Base-by-base conservation (phyloP, 2,113 vertebrate species). In the Chaetorhynchus papuensis region DNA sequence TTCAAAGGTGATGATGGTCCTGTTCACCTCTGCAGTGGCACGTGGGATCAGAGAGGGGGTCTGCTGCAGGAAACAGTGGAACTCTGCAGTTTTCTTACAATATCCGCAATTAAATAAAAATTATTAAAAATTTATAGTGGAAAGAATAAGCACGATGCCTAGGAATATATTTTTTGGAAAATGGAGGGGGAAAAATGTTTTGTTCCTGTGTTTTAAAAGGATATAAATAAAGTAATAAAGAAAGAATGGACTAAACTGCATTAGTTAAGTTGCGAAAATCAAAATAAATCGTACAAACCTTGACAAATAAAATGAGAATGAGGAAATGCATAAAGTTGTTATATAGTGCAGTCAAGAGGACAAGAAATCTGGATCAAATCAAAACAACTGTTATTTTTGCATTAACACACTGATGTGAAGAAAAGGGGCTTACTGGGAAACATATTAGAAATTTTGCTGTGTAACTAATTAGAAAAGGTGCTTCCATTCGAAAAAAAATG, bases 141-240 rank as follows among this genome's bases (percentile, higher is more conserved):
- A 65, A 74, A 47, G 19, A 84, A 69, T 35, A 57, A 65, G 9
- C 13, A 65, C 1, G 1, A 26, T 44, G 10, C 2, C 4, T 70
- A 26, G 28, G 21, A 52, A 39, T 20, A 20, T 41, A 53, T n/a
- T 54, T 10, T 41, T 39, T 35, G 16, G 27, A 66, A 81, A 92
- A 37, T 3, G 1, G 19, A 50, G 16, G 20, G 5, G 13, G 3
- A 0, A 14, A 50, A 85, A 23, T 1, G 3, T 17, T 15, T 11
- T 52, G 3, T 61, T 33, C 41, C 16, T 53, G 9, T 33, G 12
- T 27, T 80, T 45, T 44, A 15, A 42, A 37, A 39, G 15, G 5
- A 6, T 50, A 54, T 21, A 22, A 60, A 39, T 21, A 41, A 61
- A 65, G 13, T 15, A 53, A 49, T 52, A 56, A 77, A 24, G 11